phyloP scores from a whole-genome alignment of 1,140 invertebrate species.

The Adoxophyes honmai region DNA sequence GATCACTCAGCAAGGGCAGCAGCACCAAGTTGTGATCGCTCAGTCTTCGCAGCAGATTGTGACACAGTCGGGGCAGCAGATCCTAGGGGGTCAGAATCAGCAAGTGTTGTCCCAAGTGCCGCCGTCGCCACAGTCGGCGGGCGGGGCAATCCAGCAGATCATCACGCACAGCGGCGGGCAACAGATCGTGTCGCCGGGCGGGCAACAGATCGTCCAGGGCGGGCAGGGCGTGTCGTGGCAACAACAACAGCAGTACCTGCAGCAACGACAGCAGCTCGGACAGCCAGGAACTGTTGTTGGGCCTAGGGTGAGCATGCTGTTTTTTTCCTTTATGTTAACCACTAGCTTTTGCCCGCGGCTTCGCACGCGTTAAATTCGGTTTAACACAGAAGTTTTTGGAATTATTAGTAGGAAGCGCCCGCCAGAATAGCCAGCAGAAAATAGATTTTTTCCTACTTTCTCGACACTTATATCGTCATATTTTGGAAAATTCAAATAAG shows the following conservation, averaged over 20 bases:
- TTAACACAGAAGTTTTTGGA: no score
- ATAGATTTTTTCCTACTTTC: no score
- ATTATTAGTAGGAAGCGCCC: no score
- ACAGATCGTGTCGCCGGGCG: constrained; percentile 67
- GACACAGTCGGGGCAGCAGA: constrained; percentile 60
- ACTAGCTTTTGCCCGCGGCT: no score
- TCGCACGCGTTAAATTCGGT: no score
- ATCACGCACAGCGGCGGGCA: constrained; percentile 65
- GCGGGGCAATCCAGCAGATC: constrained; percentile 61
- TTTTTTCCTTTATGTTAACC: not conserved
- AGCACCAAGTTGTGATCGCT: constrained; percentile 68
- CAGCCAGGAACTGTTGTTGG: constrained; percentile 65
- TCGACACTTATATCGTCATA: no score
- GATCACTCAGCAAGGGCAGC: constrained; percentile 64
- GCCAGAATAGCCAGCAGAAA: no score
- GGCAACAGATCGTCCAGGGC: constrained; percentile 66
- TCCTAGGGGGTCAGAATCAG: constrained; percentile 62
- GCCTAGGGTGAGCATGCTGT: constrained; percentile 53
- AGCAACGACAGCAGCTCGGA: constrained; percentile 63
- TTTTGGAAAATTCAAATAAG: no score
- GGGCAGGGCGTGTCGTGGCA: constrained; percentile 67
- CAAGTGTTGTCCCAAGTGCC: constrained; percentile 65
- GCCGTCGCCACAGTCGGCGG: constrained; percentile 53
- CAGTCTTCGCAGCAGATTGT: constrained; percentile 65
- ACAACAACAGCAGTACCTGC: constrained; percentile 69